A percentile compares a stretch with the other conserved stretches of the same genome.
Evolutionary conservation across 2,888 invertebrate species (phyloP).

Genomic region (Ctena decussata): DNA sequence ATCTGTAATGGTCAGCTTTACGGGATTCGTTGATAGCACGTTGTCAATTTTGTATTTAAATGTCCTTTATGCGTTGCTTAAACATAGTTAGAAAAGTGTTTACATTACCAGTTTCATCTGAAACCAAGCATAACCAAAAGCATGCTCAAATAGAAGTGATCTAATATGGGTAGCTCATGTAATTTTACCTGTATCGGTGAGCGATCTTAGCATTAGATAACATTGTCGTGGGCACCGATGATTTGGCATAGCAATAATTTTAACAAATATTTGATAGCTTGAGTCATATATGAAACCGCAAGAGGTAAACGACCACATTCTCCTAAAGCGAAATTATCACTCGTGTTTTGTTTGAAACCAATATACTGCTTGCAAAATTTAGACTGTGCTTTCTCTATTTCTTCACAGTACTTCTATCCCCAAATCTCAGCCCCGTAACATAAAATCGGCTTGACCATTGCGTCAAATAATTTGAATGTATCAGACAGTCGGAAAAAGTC

Average conservation of each 20-base stretch:
- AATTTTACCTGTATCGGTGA: slow-evolving; percentile 17
- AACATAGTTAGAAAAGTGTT: slow-evolving; percentile 15
- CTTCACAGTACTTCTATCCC: not conserved
- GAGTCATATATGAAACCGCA: slow-evolving; percentile 8
- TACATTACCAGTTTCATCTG: slow-evolving; percentile 17
- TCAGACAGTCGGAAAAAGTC: not conserved
- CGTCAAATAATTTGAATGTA: not conserved
- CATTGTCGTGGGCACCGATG: slow-evolving; percentile 34
- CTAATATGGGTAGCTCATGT: slow-evolving; percentile 8
- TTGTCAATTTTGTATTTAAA: slow-evolving; percentile 8
- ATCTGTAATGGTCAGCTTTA: slow-evolving; percentile 13
- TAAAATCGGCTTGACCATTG: slow-evolving; percentile 1
- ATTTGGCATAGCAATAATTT: not conserved
- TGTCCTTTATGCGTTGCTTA: slow-evolving; percentile 31
- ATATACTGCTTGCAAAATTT: not conserved
- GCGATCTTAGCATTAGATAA: slow-evolving; percentile 19
- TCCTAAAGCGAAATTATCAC: not conserved
- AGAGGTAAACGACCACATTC: slow-evolving; percentile 22
- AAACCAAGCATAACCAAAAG: slow-evolving; percentile 39
- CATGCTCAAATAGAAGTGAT: not conserved
- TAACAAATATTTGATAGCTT: slow-evolving; percentile 31
- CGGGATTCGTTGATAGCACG: slow-evolving; percentile 7
- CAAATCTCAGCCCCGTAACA: not conserved
- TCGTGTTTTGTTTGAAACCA: not conserved
- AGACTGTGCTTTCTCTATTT: slow-evolving; percentile 2